A percentile compares a stretch with the other conserved stretches of the same genome.
phyloP scores from a whole-genome alignment of 2,797 vertebrate genomes.

The Poecilia gillii region DNA sequence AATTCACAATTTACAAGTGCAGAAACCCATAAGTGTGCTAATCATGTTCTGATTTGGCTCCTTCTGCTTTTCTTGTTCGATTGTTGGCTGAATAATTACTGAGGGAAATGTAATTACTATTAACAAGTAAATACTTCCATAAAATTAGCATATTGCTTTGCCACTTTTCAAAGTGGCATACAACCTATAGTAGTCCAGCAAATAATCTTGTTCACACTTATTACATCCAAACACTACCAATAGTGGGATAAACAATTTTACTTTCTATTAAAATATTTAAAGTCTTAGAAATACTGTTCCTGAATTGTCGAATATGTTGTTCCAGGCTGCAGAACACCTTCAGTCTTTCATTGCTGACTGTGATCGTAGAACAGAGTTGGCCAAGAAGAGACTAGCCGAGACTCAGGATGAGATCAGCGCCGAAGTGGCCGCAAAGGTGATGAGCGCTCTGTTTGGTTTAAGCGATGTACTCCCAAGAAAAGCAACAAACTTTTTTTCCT shows the following conservation, averaged over 20 bases:
- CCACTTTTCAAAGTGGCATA: background rate
- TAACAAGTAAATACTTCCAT: background rate
- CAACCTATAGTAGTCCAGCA: background rate
- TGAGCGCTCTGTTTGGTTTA: background rate
- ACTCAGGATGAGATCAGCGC: constrained; percentile 99
- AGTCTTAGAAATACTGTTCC: background rate
- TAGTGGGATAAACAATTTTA: background rate
- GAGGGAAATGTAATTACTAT: background rate
- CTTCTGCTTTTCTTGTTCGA: background rate
- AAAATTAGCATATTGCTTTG: background rate
- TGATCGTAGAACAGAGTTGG: constrained; percentile 94
- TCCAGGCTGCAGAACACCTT: constrained; percentile 94
- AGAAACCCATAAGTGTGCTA: background rate
- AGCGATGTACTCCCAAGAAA: background rate
- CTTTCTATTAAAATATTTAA: background rate
- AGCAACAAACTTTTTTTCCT: background rate
- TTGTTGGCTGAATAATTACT: background rate
- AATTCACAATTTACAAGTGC: background rate
- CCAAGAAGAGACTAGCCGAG: constrained; percentile 96
- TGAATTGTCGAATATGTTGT: background rate
- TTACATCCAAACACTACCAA: background rate
- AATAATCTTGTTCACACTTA: background rate
- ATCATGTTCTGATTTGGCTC: background rate
- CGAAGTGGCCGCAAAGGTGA: constrained; percentile 97
- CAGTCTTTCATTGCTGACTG: constrained; percentile 98